Evolutionary conservation across 2,797 vertebrate species (phyloP).

Genomic region (Diglossa cyanea): DNA sequence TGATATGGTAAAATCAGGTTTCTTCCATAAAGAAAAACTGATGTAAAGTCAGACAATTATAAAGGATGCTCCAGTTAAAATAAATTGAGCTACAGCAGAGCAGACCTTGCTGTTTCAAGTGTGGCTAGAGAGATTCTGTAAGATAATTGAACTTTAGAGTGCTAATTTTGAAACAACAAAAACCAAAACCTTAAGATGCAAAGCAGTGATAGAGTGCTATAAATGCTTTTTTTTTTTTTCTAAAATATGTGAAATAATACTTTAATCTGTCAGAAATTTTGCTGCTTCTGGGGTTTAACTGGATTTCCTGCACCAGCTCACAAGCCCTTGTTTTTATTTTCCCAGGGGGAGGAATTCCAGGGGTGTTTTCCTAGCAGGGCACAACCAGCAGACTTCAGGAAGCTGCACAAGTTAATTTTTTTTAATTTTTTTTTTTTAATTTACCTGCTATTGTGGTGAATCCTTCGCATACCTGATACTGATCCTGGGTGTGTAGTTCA

Average conservation of each 20-base stretch:
- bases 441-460: not conserved
- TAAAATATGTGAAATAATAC: not conserved
- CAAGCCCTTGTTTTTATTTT: not conserved
- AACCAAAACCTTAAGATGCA: not conserved
- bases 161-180: not conserved
- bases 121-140: not conserved
- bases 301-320: not conserved
- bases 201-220: not conserved
- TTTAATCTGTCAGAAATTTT: not conserved
- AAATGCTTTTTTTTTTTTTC: not conserved
- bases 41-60: accelerated
- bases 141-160: not conserved
- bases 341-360: accelerated
- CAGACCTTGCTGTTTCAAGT: not conserved
- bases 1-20: not conserved
- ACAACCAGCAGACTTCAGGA: not conserved
- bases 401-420: not conserved
- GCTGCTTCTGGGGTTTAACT: not conserved
- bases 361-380: no score
- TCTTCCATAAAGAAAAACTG: not conserved
- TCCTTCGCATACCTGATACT: not conserved
- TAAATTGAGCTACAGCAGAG: not conserved
- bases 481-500: not conserved
- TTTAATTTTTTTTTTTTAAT: not conserved
- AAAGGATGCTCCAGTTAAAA: not conserved